Base-by-base conservation (phyloP, 2,797 vertebrate genomes). In the Phyllotis vaccarum region DNA sequence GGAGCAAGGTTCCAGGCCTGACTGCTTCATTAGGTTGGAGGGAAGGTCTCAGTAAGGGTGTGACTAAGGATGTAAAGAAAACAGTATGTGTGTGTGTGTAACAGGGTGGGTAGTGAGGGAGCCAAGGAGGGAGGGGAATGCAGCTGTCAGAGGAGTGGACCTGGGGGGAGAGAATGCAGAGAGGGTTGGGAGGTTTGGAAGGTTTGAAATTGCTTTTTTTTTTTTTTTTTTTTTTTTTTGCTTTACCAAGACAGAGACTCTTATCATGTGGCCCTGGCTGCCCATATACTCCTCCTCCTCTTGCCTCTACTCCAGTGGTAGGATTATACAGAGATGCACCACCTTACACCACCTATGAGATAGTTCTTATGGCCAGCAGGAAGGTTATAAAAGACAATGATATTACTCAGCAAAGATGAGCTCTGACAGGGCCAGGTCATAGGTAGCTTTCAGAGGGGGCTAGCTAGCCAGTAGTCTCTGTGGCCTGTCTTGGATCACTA, bases 361-460 rank as follows among this genome's bases (percentile, higher is more conserved):
- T 37, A 46, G 78, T 78, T 89, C 56, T 56, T 31, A 5, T 60
- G 75, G 12, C 56, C 46, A 46, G 66, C 6, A 24, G 86, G 68
- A 64, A 66, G 52, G 74, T 16, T 93, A 29, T 29, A 87, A 74
- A 91, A 80, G 79, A 31, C n/a, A 52, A 46, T 43, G 86, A 76
- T 29, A 1, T 24, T 40, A 56, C 86, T 76, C 49, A 85, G 72
- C 60, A 31, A 75, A 70, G 72, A 86, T 22, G 37, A 90, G 81
- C 82, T 96, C 75, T 83, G 83, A 83, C 89, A 46, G 37, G 40
- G 49, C 62, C 89, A 92, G 37, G 9, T 11, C 46, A 49, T 34
- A 29, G 75, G 46, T 34, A 19, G 31, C 49, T 37, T 76, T 22
- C 14, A 43, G 21, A 13, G 6, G 70, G n/a, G 60, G 21, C 6